Evolutionary conservation across 2,888 invertebrate genomes (phyloP).

Genomic region (Melanostoma mellinum): DNA sequence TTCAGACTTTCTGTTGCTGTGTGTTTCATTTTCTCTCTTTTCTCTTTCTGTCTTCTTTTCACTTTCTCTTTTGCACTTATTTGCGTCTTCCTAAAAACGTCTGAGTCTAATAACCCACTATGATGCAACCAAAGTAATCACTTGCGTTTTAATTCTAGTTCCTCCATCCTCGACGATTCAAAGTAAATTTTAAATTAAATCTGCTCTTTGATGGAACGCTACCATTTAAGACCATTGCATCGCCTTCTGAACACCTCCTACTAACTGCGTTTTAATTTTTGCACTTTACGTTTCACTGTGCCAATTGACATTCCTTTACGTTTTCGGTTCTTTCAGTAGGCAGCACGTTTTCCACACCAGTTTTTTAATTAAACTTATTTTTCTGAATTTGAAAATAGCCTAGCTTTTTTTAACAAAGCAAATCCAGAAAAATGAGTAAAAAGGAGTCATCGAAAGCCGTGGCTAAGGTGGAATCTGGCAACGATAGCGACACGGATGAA

Average conservation of each 20-base stretch:
- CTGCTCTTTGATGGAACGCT: conserved; percentile 9
- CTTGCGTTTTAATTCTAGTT: no score
- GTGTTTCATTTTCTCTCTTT: no score
- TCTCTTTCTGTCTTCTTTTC: no score
- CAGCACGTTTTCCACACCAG: conserved; percentile 65
- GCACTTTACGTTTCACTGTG: conserved; percentile 47
- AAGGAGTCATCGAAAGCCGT: conserved; percentile 47
- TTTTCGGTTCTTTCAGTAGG: conserved; percentile 61
- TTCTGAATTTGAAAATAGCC: conserved; percentile 40
- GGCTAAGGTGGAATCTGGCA: conserved; percentile 51
- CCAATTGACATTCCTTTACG: conserved; percentile 65
- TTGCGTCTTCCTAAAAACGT: no score
- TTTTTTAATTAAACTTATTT: conserved; percentile 65
- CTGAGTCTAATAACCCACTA: no score
- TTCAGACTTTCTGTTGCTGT: no score
- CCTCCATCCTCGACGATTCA: not conserved
- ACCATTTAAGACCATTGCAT: not conserved
- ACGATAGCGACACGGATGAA: conserved; percentile 62
- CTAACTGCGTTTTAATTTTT: conserved; percentile 48
- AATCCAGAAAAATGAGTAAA: conserved; percentile 61
- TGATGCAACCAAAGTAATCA: no score
- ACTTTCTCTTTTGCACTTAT: no score
- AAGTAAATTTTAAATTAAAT: not conserved
- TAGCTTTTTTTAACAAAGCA: not conserved
- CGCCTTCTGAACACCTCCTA: conserved; percentile 31